A percentile compares a stretch with the other conserved stretches of the same genome.
These are phyloP conservation scores for Rotaria magnacalcarata DNA, from an alignment of 2,888 invertebrate species.

Conservation along the genomic window DNA sequence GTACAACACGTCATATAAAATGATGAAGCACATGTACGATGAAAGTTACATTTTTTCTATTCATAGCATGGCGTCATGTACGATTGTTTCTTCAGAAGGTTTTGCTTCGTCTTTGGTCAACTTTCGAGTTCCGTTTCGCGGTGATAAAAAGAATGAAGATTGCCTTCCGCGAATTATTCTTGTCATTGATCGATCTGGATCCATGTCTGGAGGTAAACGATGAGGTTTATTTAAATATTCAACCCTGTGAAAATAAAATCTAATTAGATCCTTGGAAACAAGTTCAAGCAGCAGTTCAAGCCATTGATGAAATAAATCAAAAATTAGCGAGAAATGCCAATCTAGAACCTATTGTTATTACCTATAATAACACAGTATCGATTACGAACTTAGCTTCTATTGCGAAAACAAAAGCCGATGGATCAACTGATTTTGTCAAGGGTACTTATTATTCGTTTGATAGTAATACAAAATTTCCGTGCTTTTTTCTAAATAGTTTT, in stretches of 20 bases:
- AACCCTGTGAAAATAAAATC: background rate
- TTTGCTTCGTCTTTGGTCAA: background rate
- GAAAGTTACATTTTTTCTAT: background rate
- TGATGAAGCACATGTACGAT: background rate
- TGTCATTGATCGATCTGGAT: constrained; percentile 31
- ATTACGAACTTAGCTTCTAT: background rate
- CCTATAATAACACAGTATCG: background rate
- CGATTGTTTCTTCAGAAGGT: background rate
- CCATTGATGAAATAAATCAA: background rate
- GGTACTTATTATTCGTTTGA: background rate
- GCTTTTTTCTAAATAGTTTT: background rate
- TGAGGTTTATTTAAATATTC: background rate
- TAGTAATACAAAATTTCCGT: no score
- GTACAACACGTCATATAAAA: background rate
- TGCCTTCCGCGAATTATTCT: constrained; percentile 8
- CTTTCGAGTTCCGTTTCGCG: background rate
- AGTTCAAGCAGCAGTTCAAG: constrained; percentile 6
- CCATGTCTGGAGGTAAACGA: background rate
- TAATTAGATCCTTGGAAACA: constrained; percentile 35
- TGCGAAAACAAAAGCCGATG: background rate
- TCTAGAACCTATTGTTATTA: constrained; percentile 13
- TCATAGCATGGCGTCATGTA: background rate
- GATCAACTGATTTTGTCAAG: constrained; percentile 7
- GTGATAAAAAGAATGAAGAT: background rate
- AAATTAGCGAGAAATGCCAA: background rate